Base-by-base conservation (phyloP, 1,140 invertebrate species). In the Drosophila serrata region DNA sequence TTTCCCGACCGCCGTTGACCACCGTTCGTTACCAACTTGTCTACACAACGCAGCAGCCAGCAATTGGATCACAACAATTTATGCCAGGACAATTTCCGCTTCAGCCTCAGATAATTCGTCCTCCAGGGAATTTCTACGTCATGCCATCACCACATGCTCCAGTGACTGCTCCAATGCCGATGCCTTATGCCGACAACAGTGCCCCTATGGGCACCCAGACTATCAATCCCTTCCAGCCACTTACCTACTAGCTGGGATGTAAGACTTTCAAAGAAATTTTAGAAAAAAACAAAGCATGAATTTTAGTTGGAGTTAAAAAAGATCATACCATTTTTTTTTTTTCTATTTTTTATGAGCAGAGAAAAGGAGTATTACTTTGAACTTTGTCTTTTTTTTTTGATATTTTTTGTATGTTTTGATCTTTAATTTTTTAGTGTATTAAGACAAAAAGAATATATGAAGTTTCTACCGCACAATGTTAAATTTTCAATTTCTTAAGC, bases 51-150 rank as follows among this genome's bases (percentile, higher is more conserved):
- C 49, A 31, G 31, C 49, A 22, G 17, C 33, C 19, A n/a, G 13
- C 8, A 24, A 22, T 55, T 9, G 51, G 13, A 19, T 35, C 19
- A 22, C 33, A 15, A 13, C 51, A 37, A 7, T 27, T 56, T 33
- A 17, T 37, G 15, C 42, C 29, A 13, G 17, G 24, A 24, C 19
- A 17, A 3, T 22, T 15, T 19, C 37, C 27, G 27, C 19, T 22
- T 3, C 35, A 31, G 31, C 11, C 53, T 6, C 53, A 40, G 3
- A 64, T 64, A 12, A 15, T 64, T 19, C 56, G 19, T 11, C 29
- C 56, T 8, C 19, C 19, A 8, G 15, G 9, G 0, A 7, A 37
- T 13, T 6, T 24, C 27, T 22, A 6, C 8, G 3, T 31, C 4
- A 24, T 15, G 11, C 31, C 19, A 6, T 17, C 19, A n/a, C 19